A percentile compares a stretch with the other conserved stretches of the same genome.
Evolutionary conservation across 1,140 invertebrate species (phyloP).

Genomic region (Daktulosphaira vitifoliae): DNA sequence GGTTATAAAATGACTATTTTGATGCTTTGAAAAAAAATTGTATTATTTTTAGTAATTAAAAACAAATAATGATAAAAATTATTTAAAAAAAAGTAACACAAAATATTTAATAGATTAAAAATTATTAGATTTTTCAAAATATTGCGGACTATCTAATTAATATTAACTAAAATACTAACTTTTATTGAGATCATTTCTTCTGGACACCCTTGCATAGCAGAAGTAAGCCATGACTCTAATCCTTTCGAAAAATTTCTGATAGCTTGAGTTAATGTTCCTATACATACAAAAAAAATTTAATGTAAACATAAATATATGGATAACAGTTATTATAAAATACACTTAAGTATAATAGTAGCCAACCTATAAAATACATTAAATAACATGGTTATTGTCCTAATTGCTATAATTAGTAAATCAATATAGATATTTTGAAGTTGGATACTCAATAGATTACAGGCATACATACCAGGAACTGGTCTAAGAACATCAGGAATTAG

Average conservation of each 20-base stretch:
- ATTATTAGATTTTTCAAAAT: no score
- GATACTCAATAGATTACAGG: no score
- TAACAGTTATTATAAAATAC: no score
- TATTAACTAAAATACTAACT: slow-evolving; percentile 46
- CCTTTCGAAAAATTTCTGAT: slow-evolving; percentile 90
- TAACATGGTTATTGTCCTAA: not conserved
- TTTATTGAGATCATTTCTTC: slow-evolving; percentile 75
- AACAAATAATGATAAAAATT: no score
- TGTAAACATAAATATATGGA: not conserved
- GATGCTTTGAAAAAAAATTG: no score
- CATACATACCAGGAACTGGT: slow-evolving; percentile 73
- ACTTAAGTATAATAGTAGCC: not conserved
- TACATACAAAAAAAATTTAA: slow-evolving; percentile 35
- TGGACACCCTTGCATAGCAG: slow-evolving; percentile 78
- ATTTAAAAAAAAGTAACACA: no score
- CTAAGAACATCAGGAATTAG: slow-evolving; percentile 92
- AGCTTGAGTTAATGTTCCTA: slow-evolving; percentile 80
- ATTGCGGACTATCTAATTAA: no score
- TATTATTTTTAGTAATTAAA: no score
- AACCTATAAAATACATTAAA: not conserved
- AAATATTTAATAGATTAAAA: no score
- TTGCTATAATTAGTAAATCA: no score
- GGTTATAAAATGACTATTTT: no score
- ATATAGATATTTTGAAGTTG: no score
- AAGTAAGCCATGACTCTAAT: slow-evolving; percentile 76